Base-by-base conservation (phyloP, 2,888 invertebrate genomes). In the Electrophaes corylata region DNA sequence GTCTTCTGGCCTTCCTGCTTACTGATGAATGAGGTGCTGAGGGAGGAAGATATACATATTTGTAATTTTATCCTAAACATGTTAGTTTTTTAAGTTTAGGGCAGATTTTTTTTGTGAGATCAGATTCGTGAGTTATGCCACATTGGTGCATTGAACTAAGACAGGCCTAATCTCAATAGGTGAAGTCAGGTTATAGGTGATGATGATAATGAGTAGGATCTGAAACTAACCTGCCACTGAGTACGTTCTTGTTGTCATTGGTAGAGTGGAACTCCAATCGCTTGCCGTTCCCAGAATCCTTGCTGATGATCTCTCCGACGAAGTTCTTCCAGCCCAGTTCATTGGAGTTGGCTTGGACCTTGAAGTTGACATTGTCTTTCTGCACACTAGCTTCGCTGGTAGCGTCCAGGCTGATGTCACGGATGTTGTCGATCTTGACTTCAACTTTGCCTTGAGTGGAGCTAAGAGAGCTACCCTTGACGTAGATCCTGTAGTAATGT, bases 1-100 rank as follows among this genome's bases (percentile, higher is more conserved):
- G 93, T 92, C 77, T 96, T 96, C 11, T 94, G 93, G 29, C 93
- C 94, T 77, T 96, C 95, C 57, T 94, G 94, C 65, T 95, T 95
- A 60, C 94, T 93, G 59, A 93, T 93, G 81, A 95, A 96, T 4
- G 93, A 94, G 1, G 95, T 95, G 73, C 94, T 94, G 67, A 1
- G 70, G 70, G 52, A 33, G 33, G 31, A 58, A 46, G 16, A 31
- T 8, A 45, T 29, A n/a, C n/a, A n/a, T n/a, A 8, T 48, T 26
- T 6, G 26, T 26, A 26, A 26, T 5, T 6, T 26, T 6, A 26
- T 26, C 2, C 1, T 2, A 10, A 10, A 2, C 2, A 26, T 26
- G 26, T n/a, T 26, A 6, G 26, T 26, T 26, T 26, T 26, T 26
- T 26, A 10, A 26, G 26, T n/a, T n/a, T n/a, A n/a, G n/a, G n/a